These are phyloP conservation scores for Philhelius pedissequus DNA, from an alignment of 2,888 invertebrate genomes.

Conservation along the genomic window DNA sequence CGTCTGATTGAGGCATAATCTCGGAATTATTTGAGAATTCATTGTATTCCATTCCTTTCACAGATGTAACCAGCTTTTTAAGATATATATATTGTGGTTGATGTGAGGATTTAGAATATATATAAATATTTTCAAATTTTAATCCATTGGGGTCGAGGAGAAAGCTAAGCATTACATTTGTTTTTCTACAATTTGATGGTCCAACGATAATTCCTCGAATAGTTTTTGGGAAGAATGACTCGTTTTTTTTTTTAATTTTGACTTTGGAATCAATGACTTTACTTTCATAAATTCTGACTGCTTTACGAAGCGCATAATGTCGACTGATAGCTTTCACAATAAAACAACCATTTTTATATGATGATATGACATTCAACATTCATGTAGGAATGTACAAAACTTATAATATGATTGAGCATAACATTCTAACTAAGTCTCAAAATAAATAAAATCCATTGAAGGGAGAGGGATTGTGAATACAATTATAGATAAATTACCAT, in stretches of 20 bases:
- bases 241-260: constrained; percentile 59
- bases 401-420: background rate
- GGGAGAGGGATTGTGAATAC: constrained; percentile 23
- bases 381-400: background rate
- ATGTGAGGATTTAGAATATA: background rate
- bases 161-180: no score
- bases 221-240: constrained; percentile 69
- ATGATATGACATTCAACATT: background rate
- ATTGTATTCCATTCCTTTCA: constrained; percentile 26
- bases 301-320: background rate
- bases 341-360: background rate
- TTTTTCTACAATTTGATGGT: no score
- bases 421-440: background rate
- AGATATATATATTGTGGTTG: background rate
- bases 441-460: background rate
- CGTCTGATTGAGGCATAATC: constrained; percentile 23
- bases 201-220: background rate
- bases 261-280: background rate
- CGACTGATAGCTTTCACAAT: background rate
- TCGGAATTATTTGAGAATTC: constrained; percentile 32
- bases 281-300: background rate
- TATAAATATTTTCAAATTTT: no score
- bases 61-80: constrained; percentile 30
- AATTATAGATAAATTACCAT: constrained; percentile 58
- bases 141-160: no score